These are phyloP conservation scores for Hafferia zeledoni DNA, from an alignment of 2,797 vertebrate genomes.

Conservation along the genomic window DNA sequence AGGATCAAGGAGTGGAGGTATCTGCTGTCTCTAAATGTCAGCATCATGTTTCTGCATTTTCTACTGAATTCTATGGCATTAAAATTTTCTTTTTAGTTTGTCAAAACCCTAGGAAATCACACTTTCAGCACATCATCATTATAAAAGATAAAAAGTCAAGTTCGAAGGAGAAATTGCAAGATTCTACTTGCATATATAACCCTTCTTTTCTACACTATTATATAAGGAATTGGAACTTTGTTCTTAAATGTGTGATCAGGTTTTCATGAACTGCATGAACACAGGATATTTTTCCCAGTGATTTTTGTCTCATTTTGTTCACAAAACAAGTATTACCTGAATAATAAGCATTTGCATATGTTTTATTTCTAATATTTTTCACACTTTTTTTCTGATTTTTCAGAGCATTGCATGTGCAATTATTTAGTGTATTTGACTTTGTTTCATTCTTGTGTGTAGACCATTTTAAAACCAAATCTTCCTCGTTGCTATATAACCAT, in stretches of 20 bases:
- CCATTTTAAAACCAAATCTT: neutral
- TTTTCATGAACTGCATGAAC: neutral
- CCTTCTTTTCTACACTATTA: neutral
- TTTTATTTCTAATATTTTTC: neutral
- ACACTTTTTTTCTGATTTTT: neutral
- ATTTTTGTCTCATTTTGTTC: neutral
- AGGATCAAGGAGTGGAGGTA: neutral
- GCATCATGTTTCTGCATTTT: neutral
- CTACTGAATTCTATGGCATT: neutral
- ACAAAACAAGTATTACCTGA: neutral
- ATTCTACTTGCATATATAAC: neutral
- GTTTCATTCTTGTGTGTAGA: neutral
- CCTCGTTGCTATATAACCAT: neutral
- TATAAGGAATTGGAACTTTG: neutral
- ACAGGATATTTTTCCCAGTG: neutral
- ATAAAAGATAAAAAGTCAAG: neutral
- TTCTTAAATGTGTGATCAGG: neutral
- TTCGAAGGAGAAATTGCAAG: neutral
- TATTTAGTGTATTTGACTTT: neutral
- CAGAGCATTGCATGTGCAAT: fast-evolving
- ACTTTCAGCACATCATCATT: neutral
- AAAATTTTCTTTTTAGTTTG: neutral
- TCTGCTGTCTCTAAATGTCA: neutral
- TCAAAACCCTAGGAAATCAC: neutral
- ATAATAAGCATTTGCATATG: neutral